These are phyloP conservation scores for Mesoligia furuncula DNA, from an alignment of 2,888 invertebrate species.

Conservation along the genomic window DNA sequence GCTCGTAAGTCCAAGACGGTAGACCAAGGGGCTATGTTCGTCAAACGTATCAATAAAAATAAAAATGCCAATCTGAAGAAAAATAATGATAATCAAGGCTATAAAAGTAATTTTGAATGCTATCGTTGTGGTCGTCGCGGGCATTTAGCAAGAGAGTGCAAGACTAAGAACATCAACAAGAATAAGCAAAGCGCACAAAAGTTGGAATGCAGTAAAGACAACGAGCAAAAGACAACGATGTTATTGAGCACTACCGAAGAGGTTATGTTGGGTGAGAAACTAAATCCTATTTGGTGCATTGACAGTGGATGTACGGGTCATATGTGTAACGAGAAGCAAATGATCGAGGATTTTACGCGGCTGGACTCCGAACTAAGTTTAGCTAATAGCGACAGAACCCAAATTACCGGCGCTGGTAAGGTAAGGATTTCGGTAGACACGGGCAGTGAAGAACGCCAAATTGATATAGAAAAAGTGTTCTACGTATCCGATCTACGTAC, in stretches of 20 bases:
- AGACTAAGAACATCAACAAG: background rate
- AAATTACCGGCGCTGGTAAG: background rate
- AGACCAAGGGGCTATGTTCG: slow-evolving; percentile 2
- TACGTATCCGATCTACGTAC: slow-evolving; percentile 6
- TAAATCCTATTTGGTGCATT: too few species aligned
- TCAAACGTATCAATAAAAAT: background rate
- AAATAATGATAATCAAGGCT: too few species aligned
- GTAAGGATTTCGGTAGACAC: slow-evolving; percentile 8
- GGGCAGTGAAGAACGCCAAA: slow-evolving; percentile 1
- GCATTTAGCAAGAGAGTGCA: slow-evolving; percentile 8
- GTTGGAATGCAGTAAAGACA: background rate
- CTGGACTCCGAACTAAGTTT: background rate
- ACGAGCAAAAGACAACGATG: slow-evolving; percentile 8
- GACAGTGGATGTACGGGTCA: too few species aligned
- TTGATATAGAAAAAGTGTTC: slow-evolving; percentile 8
- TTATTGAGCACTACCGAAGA: slow-evolving; percentile 8
- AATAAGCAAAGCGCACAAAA: background rate
- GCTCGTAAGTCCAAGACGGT: background rate
- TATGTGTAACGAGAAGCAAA: background rate
- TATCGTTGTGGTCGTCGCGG: slow-evolving; percentile 4
- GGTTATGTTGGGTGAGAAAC: background rate
- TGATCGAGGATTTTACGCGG: slow-evolving; percentile 1
- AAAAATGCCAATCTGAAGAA: too few species aligned
- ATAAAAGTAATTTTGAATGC: too few species aligned
- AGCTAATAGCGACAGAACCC: background rate